Conservation (phyloP, 2,888 invertebrate genomes). For the Iphiclides podalirius region DNA sequence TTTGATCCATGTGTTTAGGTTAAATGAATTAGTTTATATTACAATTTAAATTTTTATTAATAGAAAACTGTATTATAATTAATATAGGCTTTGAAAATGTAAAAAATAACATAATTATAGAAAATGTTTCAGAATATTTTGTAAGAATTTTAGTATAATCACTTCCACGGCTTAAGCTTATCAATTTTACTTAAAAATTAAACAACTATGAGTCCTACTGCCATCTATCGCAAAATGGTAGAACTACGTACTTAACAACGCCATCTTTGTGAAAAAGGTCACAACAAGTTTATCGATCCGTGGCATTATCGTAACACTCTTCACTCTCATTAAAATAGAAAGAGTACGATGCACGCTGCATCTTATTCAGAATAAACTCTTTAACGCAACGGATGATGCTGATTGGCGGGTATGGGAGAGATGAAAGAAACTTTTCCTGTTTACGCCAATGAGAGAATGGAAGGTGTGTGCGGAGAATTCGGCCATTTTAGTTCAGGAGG, state of each 20-base stretch:
- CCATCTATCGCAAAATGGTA: conserved; percentile 48
- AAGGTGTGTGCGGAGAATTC: conserved; percentile 51
- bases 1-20: too few relatives aligned
- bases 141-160: too few relatives aligned
- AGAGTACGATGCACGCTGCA: conserved; percentile 53
- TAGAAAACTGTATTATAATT: too few relatives aligned
- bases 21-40: too few relatives aligned
- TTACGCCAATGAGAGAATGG: conserved; percentile 58
- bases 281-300: conserved; percentile 44
- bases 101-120: too few relatives aligned
- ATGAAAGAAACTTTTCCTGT: conserved; percentile 52
- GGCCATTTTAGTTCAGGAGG: conserved; percentile 76
- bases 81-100: too few relatives aligned
- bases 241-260: conserved; percentile 51
- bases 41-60: too few relatives aligned
- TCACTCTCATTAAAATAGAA: conserved; percentile 53
- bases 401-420: conserved; percentile 63
- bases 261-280: conserved; percentile 49
- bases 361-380: conserved; percentile 60
- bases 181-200: too few relatives aligned
- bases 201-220: conserved; percentile 21
- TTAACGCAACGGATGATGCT: conserved; percentile 49
- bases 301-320: conserved; percentile 43
- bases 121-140: too few relatives aligned
- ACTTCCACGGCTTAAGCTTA: too few relatives aligned